phyloP scores from a whole-genome alignment of 2,797 vertebrate genomes.

The Peromyscus melanophrys region DNA sequence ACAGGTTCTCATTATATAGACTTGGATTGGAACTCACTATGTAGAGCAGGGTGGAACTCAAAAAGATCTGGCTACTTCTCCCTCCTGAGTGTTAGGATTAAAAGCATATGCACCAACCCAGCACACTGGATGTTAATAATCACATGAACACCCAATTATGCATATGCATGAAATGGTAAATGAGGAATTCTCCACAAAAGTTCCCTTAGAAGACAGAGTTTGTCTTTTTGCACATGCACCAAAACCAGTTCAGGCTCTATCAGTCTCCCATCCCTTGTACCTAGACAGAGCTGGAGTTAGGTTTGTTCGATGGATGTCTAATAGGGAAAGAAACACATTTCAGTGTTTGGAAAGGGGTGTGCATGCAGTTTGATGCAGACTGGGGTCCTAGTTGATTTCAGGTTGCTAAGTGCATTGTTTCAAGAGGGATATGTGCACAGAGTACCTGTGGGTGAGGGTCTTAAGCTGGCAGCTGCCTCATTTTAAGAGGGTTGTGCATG shows the following conservation, averaged over 20 bases:
- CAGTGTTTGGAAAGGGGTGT: not conserved
- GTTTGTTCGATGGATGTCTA: not conserved
- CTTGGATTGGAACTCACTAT: not conserved
- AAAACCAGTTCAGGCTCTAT: not conserved
- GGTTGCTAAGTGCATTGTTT: not conserved
- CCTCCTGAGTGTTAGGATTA: not conserved
- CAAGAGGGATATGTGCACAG: too few relatives aligned
- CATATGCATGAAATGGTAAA: not conserved
- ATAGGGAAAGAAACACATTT: not conserved
- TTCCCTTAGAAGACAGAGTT: not conserved
- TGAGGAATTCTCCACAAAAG: not conserved
- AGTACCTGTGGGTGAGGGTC: not conserved
- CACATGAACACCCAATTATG: not conserved
- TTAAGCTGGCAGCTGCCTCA: too few relatives aligned
- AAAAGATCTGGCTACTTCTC: not conserved
- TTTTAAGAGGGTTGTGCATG: too few relatives aligned
- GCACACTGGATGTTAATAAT: too few relatives aligned
- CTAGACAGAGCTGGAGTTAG: too few relatives aligned
- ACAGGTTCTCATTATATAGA: not conserved
- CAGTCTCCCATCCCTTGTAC: too few relatives aligned
- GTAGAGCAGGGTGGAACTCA: not conserved
- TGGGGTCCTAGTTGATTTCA: not conserved
- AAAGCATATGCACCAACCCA: not conserved
- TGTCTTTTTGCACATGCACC: not conserved
- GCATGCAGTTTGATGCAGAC: not conserved